Evolutionary conservation across 2,797 vertebrate genomes (phyloP), one percentile per base, ranked within the genome.

Genomic region (Propithecus deckenii): DNA sequence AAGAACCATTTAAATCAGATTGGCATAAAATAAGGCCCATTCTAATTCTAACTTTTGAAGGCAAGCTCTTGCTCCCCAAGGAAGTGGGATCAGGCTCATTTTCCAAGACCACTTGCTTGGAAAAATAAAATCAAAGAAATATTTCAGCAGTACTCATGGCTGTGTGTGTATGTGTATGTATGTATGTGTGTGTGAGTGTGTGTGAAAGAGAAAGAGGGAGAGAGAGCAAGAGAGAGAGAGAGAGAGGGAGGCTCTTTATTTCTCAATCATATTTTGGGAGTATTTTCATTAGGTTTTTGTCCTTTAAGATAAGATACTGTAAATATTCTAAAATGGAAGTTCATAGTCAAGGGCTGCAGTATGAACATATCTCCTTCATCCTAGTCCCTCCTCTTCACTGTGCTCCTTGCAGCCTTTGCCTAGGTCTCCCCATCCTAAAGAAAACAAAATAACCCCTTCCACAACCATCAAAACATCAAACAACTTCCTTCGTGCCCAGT

Each of bases 11-110:
- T 78, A 65, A 80, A 74, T 61, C 35, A 74, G 48, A 23, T 41
- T 86, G 59, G n/a, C 69, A 67, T 59, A 76, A 74, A 88, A 84
- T 50, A 67, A 61, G 18, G 38, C 6, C 5, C 57, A 78, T 89
- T 94, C 28, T 61, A 87, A 57, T 89, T 89, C 61, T 78, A 52
- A 71, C 59, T 79, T 97, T 69, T 92, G 8, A 89, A 89, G 15
- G 28, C 52, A 80, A 48, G 5, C 17, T 81, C 63, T 75, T 95
- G 65, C 0, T 94, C 28, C 79, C 59, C 55, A 57, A 72, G 75
- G 69, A 92, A 17, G 52, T 69, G n/a, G 32, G 41, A 59, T 92
- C 30, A 46, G 38, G 30, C n/a, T 74, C 4, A 74, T 52, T 83
- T 41, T 63, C 38, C 18, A 75, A 89, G n/a, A 75, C 87, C 38